Percentiles rank a stretch among this genome's conserved stretches.
Conservation (phyloP, 2,888 invertebrate species). For the Leuctra nigra region DNA sequence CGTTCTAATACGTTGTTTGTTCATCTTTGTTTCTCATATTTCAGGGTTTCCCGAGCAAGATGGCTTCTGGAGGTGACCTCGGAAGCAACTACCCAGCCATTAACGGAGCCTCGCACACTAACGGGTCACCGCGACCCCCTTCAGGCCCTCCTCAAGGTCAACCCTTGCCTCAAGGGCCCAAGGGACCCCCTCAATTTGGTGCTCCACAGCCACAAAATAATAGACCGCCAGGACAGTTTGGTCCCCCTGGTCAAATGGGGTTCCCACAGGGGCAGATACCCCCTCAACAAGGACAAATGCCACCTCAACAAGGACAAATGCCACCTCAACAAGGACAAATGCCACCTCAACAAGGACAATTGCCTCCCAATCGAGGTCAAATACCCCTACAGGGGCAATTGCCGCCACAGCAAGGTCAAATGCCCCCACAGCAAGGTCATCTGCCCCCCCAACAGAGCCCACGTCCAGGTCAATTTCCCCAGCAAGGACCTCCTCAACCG, state of each 20-base stretch:
- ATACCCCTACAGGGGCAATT: slow-evolving; percentile 37
- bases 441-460: slow-evolving; percentile 25
- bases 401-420: slow-evolving; percentile 35
- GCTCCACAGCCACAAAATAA: background rate
- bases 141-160: slow-evolving; percentile 10
- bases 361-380: slow-evolving; percentile 34
- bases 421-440: slow-evolving; percentile 32
- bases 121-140: slow-evolving; percentile 21
- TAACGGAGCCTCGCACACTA: slow-evolving; percentile 21
- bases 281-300: slow-evolving; percentile 21
- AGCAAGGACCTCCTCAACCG: slow-evolving; percentile 1
- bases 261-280: slow-evolving; percentile 26
- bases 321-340: slow-evolving; percentile 19
- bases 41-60: no score
- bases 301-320: slow-evolving; percentile 19
- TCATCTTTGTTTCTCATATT: no score
- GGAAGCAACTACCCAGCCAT: slow-evolving; percentile 12
- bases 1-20: no score
- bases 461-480: slow-evolving; percentile 15
- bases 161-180: background rate
- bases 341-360: slow-evolving; percentile 32
- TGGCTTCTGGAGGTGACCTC: slow-evolving; percentile 20
- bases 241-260: slow-evolving; percentile 18
- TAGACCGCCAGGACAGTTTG: background rate
- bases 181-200: no score